Evolutionary conservation across 1,140 invertebrate genomes (phyloP).

Genomic region (Lordiphosa mommai): DNA sequence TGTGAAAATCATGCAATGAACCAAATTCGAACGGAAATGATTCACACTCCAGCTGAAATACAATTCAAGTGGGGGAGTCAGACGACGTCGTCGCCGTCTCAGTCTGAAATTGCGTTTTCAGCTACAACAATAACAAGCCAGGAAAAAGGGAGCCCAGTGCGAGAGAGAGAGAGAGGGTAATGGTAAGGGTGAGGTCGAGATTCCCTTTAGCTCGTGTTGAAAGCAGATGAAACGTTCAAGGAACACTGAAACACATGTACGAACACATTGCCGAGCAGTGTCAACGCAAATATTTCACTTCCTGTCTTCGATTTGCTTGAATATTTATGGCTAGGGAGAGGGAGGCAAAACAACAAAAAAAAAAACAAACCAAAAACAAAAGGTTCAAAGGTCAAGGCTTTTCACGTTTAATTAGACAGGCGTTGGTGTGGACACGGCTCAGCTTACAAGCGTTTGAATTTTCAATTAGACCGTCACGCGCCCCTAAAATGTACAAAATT

Average conservation of each 20-base stretch:
- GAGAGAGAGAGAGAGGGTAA: neutral
- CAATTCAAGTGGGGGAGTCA: slow-evolving; percentile 38
- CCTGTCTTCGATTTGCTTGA: slow-evolving; percentile 49
- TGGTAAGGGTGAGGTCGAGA: too few relatives aligned
- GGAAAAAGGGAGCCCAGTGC: slow-evolving; percentile 13
- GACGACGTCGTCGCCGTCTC: neutral
- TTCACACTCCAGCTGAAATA: slow-evolving; percentile 66
- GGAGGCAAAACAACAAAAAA: neutral
- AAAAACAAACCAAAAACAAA: slow-evolving; percentile 12
- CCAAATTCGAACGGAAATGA: slow-evolving; percentile 76
- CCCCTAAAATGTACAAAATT: neutral
- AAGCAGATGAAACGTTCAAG: slow-evolving; percentile 18
- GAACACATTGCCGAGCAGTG: slow-evolving; percentile 38
- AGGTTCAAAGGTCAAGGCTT: slow-evolving; percentile 67
- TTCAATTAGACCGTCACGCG: slow-evolving; percentile 31
- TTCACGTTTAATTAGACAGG: slow-evolving; percentile 59
- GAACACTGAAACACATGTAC: slow-evolving; percentile 31
- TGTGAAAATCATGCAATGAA: slow-evolving; percentile 77
- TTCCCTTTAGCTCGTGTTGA: slow-evolving; percentile 4
- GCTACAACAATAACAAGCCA: slow-evolving; percentile 38
- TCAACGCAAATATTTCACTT: slow-evolving; percentile 75
- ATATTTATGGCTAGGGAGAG: slow-evolving; percentile 14
- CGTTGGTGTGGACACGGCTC: slow-evolving; percentile 4
- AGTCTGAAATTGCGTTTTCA: slow-evolving; percentile 60
- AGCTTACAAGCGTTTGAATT: slow-evolving; percentile 27